Base-by-base conservation (phyloP, 2,113 vertebrate genomes). In the Columbina picui region DNA sequence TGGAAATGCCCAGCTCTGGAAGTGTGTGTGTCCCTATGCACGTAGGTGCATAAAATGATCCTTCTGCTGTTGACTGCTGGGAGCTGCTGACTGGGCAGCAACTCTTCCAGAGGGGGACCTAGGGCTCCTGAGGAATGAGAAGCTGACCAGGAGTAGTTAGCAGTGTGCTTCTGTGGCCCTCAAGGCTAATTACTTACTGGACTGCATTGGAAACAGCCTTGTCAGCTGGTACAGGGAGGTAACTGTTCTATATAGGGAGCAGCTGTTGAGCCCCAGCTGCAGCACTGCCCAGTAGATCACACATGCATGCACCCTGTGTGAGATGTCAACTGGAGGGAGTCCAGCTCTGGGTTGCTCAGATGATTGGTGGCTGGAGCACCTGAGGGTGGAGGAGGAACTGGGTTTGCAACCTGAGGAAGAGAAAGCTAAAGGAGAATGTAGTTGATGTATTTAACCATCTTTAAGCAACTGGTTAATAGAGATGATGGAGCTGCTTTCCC, bases 11-110 rank as follows among this genome's bases (percentile, higher is more conserved):
- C 41, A 23, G 23, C 39, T 77, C 22, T 77, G 18, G 32, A 20
- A 27, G 7, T 3, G 14, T 36, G 6, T 0, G 0, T n/a, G 23
- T 21, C 27, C 2, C 0, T 32, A 4, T n/a, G 26, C 34, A 27
- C 2, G 0, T 19, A 16, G 17, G 27, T 81, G 47, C 32, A 4
- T 71, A 8, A 59, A 63, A 45, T 19, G 7, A 12, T 63, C 39
- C 12, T 39, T 63, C 32, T 79, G 47, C 38, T 84, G 10, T 17
- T 1, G 2, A 9, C n/a, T 49, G 41, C 23, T 70, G 52, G 36
- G 59, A 57, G 30, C 38, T 3, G 2, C 38, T 69, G 26, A 15
- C 30, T 53, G 41, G 65, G 38, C 23, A 32, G 57, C 5, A 45
- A 0, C 25, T 73, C 20, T 34, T 61, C n/a, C 32, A 39, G 65